A percentile compares a stretch with the other conserved stretches of the same genome.
These are phyloP conservation scores for Brachynemurus nebulosus DNA, from an alignment of 2,888 invertebrate genomes.

Conservation along the genomic window DNA sequence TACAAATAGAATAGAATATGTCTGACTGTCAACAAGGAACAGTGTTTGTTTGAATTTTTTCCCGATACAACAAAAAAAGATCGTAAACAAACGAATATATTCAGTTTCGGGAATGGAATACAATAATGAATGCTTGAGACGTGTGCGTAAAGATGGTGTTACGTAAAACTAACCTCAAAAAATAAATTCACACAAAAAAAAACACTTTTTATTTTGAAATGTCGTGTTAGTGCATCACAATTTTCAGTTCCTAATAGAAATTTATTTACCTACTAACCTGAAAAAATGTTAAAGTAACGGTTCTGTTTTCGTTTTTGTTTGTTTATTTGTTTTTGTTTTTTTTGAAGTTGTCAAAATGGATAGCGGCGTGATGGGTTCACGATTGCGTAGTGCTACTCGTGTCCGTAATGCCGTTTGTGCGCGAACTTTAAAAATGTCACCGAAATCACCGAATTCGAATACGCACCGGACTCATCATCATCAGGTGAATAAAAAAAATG, in stretches of 20 bases:
- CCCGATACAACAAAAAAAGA: too few species aligned
- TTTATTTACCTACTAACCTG: too few species aligned
- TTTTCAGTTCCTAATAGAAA: neutral
- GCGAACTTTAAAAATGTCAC: conserved; percentile 8
- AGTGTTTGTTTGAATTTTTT: too few species aligned
- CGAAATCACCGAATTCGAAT: neutral
- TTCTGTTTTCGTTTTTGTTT: too few species aligned
- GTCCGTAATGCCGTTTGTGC: conserved; percentile 10
- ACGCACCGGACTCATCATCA: neutral
- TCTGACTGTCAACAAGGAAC: too few species aligned
- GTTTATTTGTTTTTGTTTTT: neutral
- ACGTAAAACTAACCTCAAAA: conserved; percentile 1
- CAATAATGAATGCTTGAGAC: neutral
- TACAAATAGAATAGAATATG: too few species aligned
- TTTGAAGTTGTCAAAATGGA: conserved; percentile 8
- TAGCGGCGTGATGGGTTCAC: conserved; percentile 11
- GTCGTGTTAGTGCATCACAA: neutral
- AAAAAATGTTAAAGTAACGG: too few species aligned
- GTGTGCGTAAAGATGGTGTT: neutral
- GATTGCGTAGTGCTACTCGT: conserved; percentile 11
- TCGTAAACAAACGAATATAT: too few species aligned
- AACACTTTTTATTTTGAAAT: neutral
- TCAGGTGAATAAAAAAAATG: neutral
- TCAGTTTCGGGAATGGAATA: conserved; percentile 2
- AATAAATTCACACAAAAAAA: neutral